Percentiles rank a stretch among this genome's conserved stretches.
Conservation (phyloP, 2,113 vertebrate genomes). For the Nothocercus nigrocapillus region DNA sequence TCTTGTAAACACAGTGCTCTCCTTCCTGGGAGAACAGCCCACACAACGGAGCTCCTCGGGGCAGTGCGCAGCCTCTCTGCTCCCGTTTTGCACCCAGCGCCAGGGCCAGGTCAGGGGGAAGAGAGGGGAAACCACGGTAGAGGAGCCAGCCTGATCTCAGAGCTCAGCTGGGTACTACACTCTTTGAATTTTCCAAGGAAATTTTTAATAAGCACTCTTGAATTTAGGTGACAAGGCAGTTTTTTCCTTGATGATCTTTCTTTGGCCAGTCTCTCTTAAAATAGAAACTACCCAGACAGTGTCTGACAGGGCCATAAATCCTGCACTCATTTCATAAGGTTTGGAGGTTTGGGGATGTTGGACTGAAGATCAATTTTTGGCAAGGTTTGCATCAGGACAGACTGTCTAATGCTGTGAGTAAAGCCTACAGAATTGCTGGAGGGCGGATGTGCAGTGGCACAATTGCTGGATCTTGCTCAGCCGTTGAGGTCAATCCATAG, state of each 20-base stretch:
- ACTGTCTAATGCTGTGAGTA: background rate
- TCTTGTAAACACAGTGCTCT: rapidly evolving
- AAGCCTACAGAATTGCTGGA: background rate
- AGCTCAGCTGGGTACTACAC: background rate
- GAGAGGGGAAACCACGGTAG: background rate
- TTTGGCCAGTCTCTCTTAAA: background rate
- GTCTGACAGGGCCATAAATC: background rate
- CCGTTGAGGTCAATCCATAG: background rate
- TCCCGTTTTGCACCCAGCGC: rapidly evolving
- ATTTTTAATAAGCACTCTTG: background rate
- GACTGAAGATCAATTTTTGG: background rate
- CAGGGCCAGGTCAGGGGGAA: background rate
- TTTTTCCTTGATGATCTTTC: background rate
- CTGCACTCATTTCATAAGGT: rapidly evolving
- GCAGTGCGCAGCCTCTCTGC: background rate
- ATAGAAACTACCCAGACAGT: background rate
- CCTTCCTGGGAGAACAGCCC: background rate
- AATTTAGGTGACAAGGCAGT: background rate
- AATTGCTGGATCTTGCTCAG: background rate
- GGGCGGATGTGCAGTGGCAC: background rate
- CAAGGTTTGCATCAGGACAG: background rate
- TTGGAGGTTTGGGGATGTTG: background rate
- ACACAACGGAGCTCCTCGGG: background rate
- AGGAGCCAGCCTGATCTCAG: background rate
- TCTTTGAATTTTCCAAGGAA: background rate